Base-by-base conservation (phyloP, 2,113 vertebrate species). In the Protobothrops mucrosquamatus region DNA sequence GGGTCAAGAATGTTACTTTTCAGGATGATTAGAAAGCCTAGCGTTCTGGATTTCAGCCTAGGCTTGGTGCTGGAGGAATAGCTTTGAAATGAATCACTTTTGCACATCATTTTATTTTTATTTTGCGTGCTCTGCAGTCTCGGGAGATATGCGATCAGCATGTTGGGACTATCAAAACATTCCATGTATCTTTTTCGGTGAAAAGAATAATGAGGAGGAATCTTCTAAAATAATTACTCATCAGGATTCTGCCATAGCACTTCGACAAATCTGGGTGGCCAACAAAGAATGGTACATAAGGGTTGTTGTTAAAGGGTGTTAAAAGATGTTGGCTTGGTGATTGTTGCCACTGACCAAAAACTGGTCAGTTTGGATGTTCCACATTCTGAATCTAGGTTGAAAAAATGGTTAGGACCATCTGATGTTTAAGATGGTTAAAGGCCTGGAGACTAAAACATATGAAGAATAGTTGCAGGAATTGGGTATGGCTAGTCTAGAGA, bases 271-370 rank as follows among this genome's bases (percentile, higher is more conserved):
- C 15, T 88, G 7, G 29, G 15, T 88, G 51, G 12, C 24, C 48
- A 51, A 6, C 85, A 14, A 87, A 87, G 48, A 51, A 64, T 11
- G 89, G 3, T 94, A 94, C 48, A 92, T 56, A 89, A 87, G 5
- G 64, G n/a, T 34, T 6, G 29, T 74, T 34, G 64, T 20, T 74
- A 74, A 74, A 18, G n/a, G n/a, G 18, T 34, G 29, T 69, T 56
- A 1, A 89, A 69, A 24, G 59, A 20, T 89, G 1, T 94, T 94
- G 95, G 94, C 95, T 0, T 86, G 85, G 43, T 43, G 9, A 46
- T 48, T 5, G 3, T 24, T 46, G 43, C 43, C 23, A 24, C 43
- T 48, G 22, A 86, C 9, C 20, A 46, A 26, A 86, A 86, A 10
- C 23, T 86, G 43, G 23, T 10, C 69, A 34, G n/a, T 18, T 74